Base-by-base conservation (phyloP, 1,140 invertebrate genomes). In the Sarcophaga bullata region DNA sequence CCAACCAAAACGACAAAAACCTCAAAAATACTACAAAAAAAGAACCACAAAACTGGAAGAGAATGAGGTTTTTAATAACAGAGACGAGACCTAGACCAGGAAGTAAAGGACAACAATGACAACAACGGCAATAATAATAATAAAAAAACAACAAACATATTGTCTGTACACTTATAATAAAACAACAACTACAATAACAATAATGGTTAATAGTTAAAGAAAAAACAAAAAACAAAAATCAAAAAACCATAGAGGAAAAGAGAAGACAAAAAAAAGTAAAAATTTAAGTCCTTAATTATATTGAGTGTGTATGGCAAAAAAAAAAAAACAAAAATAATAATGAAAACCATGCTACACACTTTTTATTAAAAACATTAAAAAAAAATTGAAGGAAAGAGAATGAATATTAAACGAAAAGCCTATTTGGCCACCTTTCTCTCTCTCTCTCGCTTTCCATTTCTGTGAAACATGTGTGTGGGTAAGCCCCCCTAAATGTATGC, bases 211-310 rank as follows among this genome's bases (percentile, higher is more conserved):
- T n/a, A 52, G 54, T 13, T 6, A 58, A 19, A n/a, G n/a, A n/a
- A n/a, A n/a, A n/a, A n/a, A n/a, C n/a, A n/a, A 47, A 47, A 7
- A 81, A 81, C 80, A 73, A 72, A 46, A 81, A 81, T 62, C 50
- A 62, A 68, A 80, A 47, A 19, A 80, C n/a, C 8, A n/a, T 54
- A 11, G 25, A 4, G 25, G 8, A 54, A 50, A 54, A 54, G 17
- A 25, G 25, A 37, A 37, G 19, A 62, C 37, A 80, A 80, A 25
- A 81, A 81, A 80, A 25, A 81, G 62, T 13, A 58, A 58, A 73
- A 73, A 48, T 37, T 80, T 62, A 83, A 83, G 68, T 80, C 82
- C 72, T 83, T 83, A 83, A 83, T 83, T 83, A 83, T 83, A 83
- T 83, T 83, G 82, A 83, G 82, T 83, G 82, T 83, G 58, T 83